Base-by-base conservation (phyloP, 1,140 invertebrate species). In the Eumaeus atala region DNA sequence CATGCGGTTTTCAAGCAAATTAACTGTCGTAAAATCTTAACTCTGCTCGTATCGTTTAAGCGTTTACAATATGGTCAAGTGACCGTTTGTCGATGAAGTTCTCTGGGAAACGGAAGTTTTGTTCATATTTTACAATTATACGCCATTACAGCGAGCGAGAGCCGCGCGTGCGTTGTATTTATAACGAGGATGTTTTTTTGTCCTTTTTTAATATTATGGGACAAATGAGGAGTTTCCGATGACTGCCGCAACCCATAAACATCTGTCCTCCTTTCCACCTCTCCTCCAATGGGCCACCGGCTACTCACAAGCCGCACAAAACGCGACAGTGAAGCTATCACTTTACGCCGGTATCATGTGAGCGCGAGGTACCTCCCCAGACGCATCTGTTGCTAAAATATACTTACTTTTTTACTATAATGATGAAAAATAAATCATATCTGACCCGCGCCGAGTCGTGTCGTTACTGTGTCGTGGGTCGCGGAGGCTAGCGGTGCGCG, bases 21-120 rank as follows among this genome's bases (percentile, higher is more conserved):
- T 84, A 79, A 75, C 65, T 72, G 70, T 75, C 73, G 72, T 84
- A 77, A 82, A 71, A 84, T 64, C 63, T 83, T 79, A 79, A 81
- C 67, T 64, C 40, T 48, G 36, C 49, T 64, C 73, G 61, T 73
- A 76, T 70, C 68, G 65, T 68, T 74, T 73, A 75, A 72, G 61
- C 64, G 64, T 67, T 74, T 72, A 74, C 61, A 51, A 53, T 61
- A 66, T 64, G 60, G 64, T 58, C 60, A 65, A 65, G 65, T 62
- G 65, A 67, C 61, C 59, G 70, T 28, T 28, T 28, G n/a, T n/a
- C n/a, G 51, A 53, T 53, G 51, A 44, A 53, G 51, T 44, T 53
- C 54, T 59, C 52, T 51, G 21, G 51, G 55, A 61, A 56, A 53
- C 59, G 48, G 59, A 50, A 52, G 54, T 50, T 54, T 48, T 52